Conservation (phyloP, 2,797 vertebrate species). For the Acrossocheilus fasciatus region DNA sequence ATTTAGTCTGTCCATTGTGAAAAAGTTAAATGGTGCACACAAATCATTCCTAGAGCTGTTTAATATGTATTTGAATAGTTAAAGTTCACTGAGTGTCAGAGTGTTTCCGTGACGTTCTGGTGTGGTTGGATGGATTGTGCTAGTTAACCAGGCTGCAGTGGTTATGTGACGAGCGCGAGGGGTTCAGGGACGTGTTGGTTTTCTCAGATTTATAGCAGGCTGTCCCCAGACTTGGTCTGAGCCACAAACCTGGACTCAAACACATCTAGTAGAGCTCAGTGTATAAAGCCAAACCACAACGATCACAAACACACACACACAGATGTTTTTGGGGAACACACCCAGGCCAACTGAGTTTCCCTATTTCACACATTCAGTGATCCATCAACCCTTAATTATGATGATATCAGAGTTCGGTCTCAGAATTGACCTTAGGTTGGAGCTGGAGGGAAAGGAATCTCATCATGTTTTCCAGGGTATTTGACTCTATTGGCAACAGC, state of each 20-base stretch:
- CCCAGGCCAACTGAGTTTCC: neutral
- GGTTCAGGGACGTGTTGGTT: slow-evolving; percentile 57
- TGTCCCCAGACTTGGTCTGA: slow-evolving; percentile 75
- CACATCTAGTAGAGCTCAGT: slow-evolving; percentile 63
- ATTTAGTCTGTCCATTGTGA: neutral
- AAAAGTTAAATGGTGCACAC: neutral
- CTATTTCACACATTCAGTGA: neutral
- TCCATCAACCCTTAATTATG: neutral
- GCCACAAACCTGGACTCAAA: slow-evolving; percentile 72
- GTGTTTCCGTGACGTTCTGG: slow-evolving; percentile 1
- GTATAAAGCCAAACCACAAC: slow-evolving; percentile 59
- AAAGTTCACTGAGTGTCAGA: neutral
- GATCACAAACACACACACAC: slow-evolving; percentile 60
- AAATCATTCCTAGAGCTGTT: neutral
- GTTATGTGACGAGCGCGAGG: slow-evolving; percentile 40
- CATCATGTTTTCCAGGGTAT: neutral
- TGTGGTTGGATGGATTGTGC: neutral
- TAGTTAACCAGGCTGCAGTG: slow-evolving; percentile 33
- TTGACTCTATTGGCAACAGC: neutral
- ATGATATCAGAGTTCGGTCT: neutral
- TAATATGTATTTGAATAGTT: neutral
- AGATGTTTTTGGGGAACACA: slow-evolving; percentile 21
- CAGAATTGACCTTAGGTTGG: neutral
- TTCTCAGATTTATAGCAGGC: slow-evolving; percentile 76
- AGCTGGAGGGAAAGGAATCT: neutral